Base-by-base conservation (phyloP, 1,140 invertebrate genomes). In the Ganaspis sp. region DNA sequence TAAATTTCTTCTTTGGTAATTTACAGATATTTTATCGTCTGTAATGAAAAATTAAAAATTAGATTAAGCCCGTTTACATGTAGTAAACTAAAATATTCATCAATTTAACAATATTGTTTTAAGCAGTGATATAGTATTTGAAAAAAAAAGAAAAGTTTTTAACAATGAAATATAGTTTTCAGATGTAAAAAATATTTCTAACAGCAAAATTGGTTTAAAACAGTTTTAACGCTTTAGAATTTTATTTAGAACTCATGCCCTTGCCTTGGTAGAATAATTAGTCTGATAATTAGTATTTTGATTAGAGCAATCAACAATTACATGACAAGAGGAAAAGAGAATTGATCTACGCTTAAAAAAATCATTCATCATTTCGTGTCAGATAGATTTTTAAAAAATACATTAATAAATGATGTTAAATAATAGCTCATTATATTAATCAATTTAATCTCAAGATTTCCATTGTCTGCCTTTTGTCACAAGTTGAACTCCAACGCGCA, bases 191-290 rank as follows among this genome's bases (percentile, higher is more conserved):
- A 49, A 49, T 49, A n/a, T 4, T 49, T 6, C 2, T 8, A 49
- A 17, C 15, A 49, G 8, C 3, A 49, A 49, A 17, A 49, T 4
- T 17, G n/a, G 2, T 34, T 34, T 2, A 34, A 34, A 34, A 34
- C 2, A 34, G 29, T 34, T 34, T 2, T 2, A 34, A 34, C 29
- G 29, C 29, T n/a, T n/a, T n/a, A 49, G 8, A 5, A 8, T 49
- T 49, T 15, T 49, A 49, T 49, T 49, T 49, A 45, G 12, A 15
- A 11, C n/a, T 45, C 9, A 49, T 49, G 45, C 45, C 45, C 45
- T 49, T 49, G 45, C 54, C 54, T 58, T 58, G 54, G 21, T 4
- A 58, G 54, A 58, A 15, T 26, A 58, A 58, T 58, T 58, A 58
- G 23, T 26, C 54, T 58, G 4, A 8, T 58, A 58, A 58, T 23